Percentiles rank a stretch among this genome's conserved stretches.
These are phyloP conservation scores for Malurus splendens DNA, from an alignment of 2,797 vertebrate species.

Conservation along the genomic window DNA sequence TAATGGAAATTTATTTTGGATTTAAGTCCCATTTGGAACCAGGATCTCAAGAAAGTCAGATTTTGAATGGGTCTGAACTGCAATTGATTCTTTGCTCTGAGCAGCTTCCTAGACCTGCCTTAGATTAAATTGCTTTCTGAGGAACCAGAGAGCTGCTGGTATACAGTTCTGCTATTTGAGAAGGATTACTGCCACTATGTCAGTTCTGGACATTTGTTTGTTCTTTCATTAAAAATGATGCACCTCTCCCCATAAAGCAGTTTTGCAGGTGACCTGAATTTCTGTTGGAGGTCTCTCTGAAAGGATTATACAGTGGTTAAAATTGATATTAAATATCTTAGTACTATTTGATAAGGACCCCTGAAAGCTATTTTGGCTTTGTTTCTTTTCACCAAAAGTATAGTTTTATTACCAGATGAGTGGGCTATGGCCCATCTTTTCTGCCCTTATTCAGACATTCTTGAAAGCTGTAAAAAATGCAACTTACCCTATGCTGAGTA, in stretches of 20 bases:
- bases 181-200: background rate
- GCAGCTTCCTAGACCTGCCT: background rate
- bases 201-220: background rate
- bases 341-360: background rate
- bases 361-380: background rate
- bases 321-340: background rate
- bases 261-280: background rate
- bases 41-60: background rate
- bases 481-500: background rate
- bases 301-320: background rate
- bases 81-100: background rate
- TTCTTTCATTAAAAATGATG: background rate
- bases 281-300: background rate
- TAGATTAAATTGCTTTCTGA: background rate
- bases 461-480: background rate
- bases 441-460: background rate
- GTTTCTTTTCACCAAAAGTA: background rate
- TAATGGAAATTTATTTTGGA: background rate
- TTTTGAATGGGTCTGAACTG: background rate
- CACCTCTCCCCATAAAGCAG: background rate
- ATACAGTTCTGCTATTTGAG: background rate
- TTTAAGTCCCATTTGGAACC: background rate
- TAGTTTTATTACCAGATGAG: background rate
- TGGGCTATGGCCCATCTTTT: background rate
- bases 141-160: background rate